These are phyloP conservation scores for Colaptes auratus DNA, from an alignment of 2,113 vertebrate species.

Conservation along the genomic window DNA sequence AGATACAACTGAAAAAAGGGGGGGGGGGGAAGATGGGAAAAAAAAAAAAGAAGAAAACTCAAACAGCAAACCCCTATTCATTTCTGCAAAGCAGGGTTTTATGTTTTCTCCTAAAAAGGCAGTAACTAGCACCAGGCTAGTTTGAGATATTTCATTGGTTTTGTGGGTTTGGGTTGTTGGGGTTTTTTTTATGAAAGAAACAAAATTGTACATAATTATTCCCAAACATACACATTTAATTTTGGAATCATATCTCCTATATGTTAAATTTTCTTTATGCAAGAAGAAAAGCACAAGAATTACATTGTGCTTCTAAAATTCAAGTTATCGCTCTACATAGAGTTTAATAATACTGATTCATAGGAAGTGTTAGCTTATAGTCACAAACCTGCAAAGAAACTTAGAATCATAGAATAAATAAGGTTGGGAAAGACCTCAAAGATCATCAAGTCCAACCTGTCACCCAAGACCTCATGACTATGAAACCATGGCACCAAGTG, in stretches of 20 bases:
- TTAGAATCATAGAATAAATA: no score
- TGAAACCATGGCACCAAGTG: no score
- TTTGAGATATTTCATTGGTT: background rate
- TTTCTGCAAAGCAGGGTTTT: background rate
- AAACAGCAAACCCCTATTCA: background rate
- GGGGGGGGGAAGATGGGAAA: background rate
- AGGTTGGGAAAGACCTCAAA: no score
- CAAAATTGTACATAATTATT: conserved; percentile 13
- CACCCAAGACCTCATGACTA: no score
- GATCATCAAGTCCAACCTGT: no score
- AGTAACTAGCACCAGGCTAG: background rate
- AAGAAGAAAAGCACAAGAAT: conserved; percentile 45
- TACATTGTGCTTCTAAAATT: conserved; percentile 37
- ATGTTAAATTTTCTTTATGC: background rate
- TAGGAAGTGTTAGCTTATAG: conserved; percentile 1
- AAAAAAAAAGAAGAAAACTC: background rate
- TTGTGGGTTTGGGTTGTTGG: no score
- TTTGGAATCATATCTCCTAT: conserved; percentile 44
- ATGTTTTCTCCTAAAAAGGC: background rate
- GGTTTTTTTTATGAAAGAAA: background rate
- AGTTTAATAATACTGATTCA: conserved; percentile 11
- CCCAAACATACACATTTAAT: conserved; percentile 41
- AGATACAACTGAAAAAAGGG: background rate
- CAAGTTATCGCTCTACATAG: conserved; percentile 47
- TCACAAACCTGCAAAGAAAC: background rate